Evolutionary conservation across 2,888 invertebrate species (phyloP), one percentile per base, ranked within the genome.

Genomic region (Drosophila hamatofila): DNA sequence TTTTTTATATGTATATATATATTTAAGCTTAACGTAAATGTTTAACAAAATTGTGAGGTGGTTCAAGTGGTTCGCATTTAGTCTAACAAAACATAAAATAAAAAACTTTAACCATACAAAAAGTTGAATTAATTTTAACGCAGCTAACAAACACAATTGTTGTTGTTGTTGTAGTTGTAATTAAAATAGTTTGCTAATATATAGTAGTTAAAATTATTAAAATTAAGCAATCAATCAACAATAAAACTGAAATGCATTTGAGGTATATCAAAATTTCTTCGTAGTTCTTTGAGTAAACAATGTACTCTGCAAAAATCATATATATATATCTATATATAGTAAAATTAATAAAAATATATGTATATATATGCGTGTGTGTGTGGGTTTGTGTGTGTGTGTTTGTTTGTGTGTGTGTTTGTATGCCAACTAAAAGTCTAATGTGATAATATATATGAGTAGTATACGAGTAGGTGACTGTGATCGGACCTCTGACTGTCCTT

Each of bases 241-340:
- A 89, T 91, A 89, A 91, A 92, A 92, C 92, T 92, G 92, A 92
- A 92, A 92, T 92, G 92, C 92, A 91, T 92, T 88, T 92, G 92
- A 92, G 92, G 92, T 92, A 92, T 92, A 92, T 92, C 88, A 91
- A 92, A 92, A 91, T 92, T 92, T 91, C 91, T 91, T 91, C 91
- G 82, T 91, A 90, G 92, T 92, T 91, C 83, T 75, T 81, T 90
- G 82, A 88, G 86, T 82, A 81, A 72, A 65, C 49, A 41, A 44
- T 64, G 51, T 79, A 73, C 86, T 78, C 84, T 65, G 87, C 88
- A 72, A 89, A 79, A 68, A 72, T 59, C 55, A 65, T 75, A 77
- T 37, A 61, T 46, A 21, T 52, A 80, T 66, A 55, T 55, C 60
- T 71, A 57, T 58, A 39, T 48, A 44, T 54, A 52, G 18, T 59